phyloP scores from a whole-genome alignment of 2,797 vertebrate species.

The Heterohyrax brucei region DNA sequence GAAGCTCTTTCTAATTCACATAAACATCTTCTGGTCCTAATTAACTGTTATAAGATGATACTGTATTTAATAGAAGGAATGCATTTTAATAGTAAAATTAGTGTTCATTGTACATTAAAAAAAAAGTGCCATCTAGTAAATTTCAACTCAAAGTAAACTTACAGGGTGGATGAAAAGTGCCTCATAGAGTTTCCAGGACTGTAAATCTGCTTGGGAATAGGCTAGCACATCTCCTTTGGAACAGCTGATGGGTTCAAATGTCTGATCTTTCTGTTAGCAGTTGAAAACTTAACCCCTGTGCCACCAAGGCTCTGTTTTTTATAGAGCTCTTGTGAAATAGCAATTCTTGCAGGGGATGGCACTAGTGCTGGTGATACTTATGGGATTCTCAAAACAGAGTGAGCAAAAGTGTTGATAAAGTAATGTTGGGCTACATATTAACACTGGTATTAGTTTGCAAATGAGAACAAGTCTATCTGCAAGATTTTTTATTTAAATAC shows the following conservation, averaged over 20 bases:
- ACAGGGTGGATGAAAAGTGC: too few species aligned
- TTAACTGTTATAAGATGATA: neutral
- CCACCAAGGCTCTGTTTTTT: too few species aligned
- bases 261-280: too few species aligned
- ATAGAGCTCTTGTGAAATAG: neutral
- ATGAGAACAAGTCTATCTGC: neutral
- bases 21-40: neutral
- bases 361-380: neutral
- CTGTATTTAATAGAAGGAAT: neutral
- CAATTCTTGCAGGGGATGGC: neutral
- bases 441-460: neutral
- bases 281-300: too few species aligned
- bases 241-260: too few species aligned
- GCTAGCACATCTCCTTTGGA: too few species aligned
- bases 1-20: neutral
- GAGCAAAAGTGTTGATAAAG: neutral
- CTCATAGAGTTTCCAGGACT: too few species aligned
- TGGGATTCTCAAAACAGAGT: neutral
- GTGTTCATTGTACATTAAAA: neutral
- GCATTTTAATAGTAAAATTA: neutral
- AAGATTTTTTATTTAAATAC: neutral
- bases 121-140: too few species aligned
- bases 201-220: too few species aligned
- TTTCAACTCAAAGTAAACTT: too few species aligned
- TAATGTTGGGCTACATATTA: neutral